phyloP scores from a whole-genome alignment of 2,113 vertebrate genomes.

The Prunella fulvescens region DNA sequence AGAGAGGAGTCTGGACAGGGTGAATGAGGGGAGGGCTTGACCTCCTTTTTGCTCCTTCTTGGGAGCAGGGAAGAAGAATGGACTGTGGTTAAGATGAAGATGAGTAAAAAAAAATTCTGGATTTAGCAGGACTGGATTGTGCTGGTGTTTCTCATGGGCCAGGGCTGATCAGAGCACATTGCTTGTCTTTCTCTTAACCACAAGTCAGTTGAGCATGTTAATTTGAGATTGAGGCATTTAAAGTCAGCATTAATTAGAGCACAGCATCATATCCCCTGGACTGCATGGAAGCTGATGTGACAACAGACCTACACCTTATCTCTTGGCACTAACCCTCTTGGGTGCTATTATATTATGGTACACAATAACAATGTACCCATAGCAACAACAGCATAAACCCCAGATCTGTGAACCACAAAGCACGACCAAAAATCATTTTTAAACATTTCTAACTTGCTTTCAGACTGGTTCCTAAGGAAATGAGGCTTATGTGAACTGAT shows the following conservation, averaged over 20 bases:
- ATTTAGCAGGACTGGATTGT: background rate
- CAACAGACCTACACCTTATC: background rate
- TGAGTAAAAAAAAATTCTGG: background rate
- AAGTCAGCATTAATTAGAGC: slow-evolving; percentile 15
- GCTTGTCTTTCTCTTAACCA: background rate
- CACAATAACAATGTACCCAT: background rate
- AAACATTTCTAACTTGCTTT: background rate
- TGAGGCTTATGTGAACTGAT: background rate
- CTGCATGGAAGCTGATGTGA: background rate
- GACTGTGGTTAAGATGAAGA: background rate
- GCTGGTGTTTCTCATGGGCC: background rate
- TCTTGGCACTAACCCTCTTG: background rate
- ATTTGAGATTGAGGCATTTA: background rate
- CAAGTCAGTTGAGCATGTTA: background rate
- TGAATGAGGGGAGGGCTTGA: background rate
- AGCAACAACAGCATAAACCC: background rate
- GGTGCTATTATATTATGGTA: background rate
- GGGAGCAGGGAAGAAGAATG: background rate
- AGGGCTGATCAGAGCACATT: background rate
- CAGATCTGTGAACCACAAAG: background rate
- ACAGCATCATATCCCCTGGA: background rate
- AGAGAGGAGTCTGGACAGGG: background rate
- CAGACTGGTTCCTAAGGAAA: slow-evolving; percentile 1
- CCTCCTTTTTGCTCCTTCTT: background rate
- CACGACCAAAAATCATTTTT: background rate